Base-by-base conservation (phyloP, 2,113 vertebrate genomes). In the Nesoenas mayeri region DNA sequence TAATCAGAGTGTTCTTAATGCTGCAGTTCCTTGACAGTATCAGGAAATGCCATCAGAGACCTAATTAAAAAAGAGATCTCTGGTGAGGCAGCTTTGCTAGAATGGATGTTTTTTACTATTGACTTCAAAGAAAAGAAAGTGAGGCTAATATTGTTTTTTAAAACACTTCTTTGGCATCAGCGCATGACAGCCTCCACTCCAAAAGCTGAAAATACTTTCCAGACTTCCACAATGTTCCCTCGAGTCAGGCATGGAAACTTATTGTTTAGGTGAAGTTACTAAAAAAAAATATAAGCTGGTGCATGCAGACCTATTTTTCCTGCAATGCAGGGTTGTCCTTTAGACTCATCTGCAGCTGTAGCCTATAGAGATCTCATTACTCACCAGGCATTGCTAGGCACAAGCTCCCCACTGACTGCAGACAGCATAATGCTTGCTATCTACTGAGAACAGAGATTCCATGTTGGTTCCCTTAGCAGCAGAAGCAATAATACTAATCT, bases 121-220 rank as follows among this genome's bases (percentile, higher is more conserved):
- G 61, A 91, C 88, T 96, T 96, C 92, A 96, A 95, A 93, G 79
- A n/a, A 88, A 94, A 80, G 18, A 80, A 95, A 96, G 78, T 32
- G 71, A 86, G 51, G 69, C 79, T 73, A 71, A 50, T 88, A 86
- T 17, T 89, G 56, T 7, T 88, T 73, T 73, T 84, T 48, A 57
- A 90, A 92, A 44, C 83, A 65, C 77, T 94, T 61, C 36, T 81
- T 71, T 91, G 93, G 79, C 90, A 95, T 81, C 83, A n/a, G 53
- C 32, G 53, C 95, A 72, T 64, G 31, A 89, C 86, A 94, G 77
- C 40, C 86, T 93, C 57, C 57, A 32, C 50, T 87, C 88, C 40
- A 56, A 94, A 72, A 93, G 66, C 92, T 62, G 86, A 77, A 94
- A 94, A 96, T 38, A 66, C 70, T 88, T 90, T 87, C 86, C 92